phyloP scores from a whole-genome alignment of 2,113 vertebrate species.

The Glareola pratincola region DNA sequence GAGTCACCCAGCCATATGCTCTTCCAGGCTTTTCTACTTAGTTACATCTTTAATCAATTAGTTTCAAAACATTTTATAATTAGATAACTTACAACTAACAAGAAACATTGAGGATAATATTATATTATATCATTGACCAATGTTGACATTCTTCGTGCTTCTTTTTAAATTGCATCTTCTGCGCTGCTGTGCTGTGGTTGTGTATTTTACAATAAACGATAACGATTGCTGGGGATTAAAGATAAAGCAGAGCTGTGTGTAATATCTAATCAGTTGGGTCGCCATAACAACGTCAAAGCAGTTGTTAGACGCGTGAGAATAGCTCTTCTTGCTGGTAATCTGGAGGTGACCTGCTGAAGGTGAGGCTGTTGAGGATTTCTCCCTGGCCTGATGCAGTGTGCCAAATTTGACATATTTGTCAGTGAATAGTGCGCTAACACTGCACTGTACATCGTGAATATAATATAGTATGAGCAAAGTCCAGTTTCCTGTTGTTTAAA shows the following conservation, averaged over 20 bases:
- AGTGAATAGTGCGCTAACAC: background rate
- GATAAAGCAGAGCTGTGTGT: background rate
- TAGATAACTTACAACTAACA: background rate
- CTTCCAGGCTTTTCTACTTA: background rate
- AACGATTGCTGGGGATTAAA: background rate
- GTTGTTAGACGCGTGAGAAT: background rate
- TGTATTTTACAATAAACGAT: background rate
- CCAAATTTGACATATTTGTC: background rate
- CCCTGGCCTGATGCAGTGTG: background rate
- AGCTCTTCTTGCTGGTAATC: constrained; percentile 6
- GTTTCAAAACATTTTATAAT: background rate
- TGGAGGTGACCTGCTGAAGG: constrained; percentile 12
- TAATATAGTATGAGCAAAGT: background rate
- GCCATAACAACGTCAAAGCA: constrained; percentile 23
- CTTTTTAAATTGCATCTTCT: background rate
- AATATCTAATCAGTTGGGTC: constrained; percentile 5
- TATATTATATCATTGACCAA: background rate
- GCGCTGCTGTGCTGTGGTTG: background rate
- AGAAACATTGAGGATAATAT: background rate
- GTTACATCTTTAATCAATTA: background rate
- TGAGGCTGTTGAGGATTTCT: background rate
- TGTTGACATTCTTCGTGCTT: background rate
- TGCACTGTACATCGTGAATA: background rate
- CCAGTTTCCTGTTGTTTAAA: background rate
- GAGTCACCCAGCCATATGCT: background rate